These are phyloP conservation scores for Atherinomorus stipes DNA, from an alignment of 2,113 vertebrate species.

Conservation along the genomic window DNA sequence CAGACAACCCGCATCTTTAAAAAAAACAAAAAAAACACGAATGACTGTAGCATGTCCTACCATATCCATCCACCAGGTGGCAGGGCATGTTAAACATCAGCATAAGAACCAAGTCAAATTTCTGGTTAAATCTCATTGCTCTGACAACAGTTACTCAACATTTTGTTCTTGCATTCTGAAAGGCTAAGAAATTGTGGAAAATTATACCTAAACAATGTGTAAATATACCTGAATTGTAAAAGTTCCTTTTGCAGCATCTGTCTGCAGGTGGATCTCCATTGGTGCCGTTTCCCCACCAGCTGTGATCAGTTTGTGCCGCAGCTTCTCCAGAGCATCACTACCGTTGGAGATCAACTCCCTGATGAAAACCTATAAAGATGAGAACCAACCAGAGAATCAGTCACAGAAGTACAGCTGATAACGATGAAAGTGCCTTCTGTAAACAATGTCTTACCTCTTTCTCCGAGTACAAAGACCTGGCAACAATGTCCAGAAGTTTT, in stretches of 20 bases:
- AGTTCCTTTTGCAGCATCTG: constrained; percentile 86
- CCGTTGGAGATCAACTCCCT: constrained; percentile 96
- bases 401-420: neutral
- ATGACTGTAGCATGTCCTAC: constrained; percentile 4
- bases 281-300: constrained; percentile 84
- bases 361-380: constrained; percentile 90
- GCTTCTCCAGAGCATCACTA: constrained; percentile 95
- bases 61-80: constrained; percentile 59
- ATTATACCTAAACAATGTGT: no score
- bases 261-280: constrained; percentile 96
- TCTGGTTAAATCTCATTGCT: no score
- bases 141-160: neutral
- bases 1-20: neutral
- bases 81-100: neutral
- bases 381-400: neutral
- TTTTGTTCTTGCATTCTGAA: neutral
- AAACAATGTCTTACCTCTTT: constrained; percentile 87
- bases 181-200: neutral
- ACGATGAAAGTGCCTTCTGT: neutral
- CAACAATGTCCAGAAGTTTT: constrained; percentile 97
- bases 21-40: neutral
- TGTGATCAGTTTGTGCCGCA: constrained; percentile 88
- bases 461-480: constrained; percentile 95
- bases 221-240: constrained; percentile 93
- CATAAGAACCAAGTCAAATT: neutral